phyloP scores from a whole-genome alignment of 2,888 invertebrate species.

The Cylloceria caligata region DNA sequence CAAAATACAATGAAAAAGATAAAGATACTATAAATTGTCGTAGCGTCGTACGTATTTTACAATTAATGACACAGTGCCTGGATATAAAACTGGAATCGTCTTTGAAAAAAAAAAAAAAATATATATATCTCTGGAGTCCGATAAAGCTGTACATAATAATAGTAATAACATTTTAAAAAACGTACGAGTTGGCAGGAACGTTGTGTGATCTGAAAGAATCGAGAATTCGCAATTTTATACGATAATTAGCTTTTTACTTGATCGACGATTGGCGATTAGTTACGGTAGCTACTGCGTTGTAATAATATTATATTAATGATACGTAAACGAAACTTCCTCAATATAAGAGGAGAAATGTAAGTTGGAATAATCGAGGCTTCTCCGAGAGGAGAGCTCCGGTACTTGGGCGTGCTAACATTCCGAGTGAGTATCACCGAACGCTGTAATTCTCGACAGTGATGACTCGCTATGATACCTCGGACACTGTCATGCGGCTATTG shows the following conservation, averaged over 20 bases:
- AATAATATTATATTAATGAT: conserved; percentile 6
- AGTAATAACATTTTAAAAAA: conserved; percentile 20
- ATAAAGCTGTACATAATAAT: conserved; percentile 59
- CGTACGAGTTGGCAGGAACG: conserved; percentile 29
- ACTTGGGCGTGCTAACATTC: conserved; percentile 52
- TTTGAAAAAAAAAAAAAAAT: conserved; percentile 38
- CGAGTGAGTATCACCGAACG: conserved; percentile 23
- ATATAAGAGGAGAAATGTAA: conserved; percentile 30
- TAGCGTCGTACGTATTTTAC: conserved; percentile 51
- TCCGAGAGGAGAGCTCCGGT: conserved; percentile 24
- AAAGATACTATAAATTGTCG: conserved; percentile 42
- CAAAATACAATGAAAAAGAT: conserved; percentile 40
- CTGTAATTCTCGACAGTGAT: conserved; percentile 51
- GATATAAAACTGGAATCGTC: conserved; percentile 53
- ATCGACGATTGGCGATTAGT: conserved; percentile 46
- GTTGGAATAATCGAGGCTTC: conserved; percentile 35
- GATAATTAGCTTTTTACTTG: conserved; percentile 59
- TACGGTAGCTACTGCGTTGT: conserved; percentile 24
- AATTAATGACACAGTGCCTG: conserved; percentile 67
- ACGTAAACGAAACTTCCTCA: conserved; percentile 38
- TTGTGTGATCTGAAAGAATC: conserved; percentile 57
- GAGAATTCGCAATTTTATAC: conserved; percentile 76
- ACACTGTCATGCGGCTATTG: conserved; percentile 72
- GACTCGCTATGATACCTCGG: conserved; percentile 56
- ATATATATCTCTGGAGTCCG: conserved; percentile 44